Evolutionary conservation across 1,140 invertebrate genomes (phyloP).

Genomic region (Dryas iulia): DNA sequence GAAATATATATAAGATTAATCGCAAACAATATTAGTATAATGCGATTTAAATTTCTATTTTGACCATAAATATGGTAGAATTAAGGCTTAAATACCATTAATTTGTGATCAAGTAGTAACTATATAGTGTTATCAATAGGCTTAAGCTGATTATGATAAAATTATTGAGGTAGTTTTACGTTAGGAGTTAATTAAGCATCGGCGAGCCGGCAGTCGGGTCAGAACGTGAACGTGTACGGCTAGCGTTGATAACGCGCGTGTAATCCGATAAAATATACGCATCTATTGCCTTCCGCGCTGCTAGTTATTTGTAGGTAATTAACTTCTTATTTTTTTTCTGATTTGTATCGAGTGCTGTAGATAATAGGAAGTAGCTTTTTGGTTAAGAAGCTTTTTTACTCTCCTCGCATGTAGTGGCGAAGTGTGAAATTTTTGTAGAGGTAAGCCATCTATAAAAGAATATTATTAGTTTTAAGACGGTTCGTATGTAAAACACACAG

Average conservation of each 20-base stretch:
- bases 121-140: slow-evolving; percentile 9
- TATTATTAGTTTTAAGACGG: too few species aligned
- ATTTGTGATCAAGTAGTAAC: not conserved
- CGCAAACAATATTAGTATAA: not conserved
- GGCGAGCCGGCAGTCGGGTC: slow-evolving; percentile 41
- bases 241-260: slow-evolving; percentile 58
- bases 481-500: too few species aligned
- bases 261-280: slow-evolving; percentile 72
- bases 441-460: too few species aligned
- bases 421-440: too few species aligned
- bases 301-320: slow-evolving; percentile 55
- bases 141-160: slow-evolving; percentile 31
- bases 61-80: not conserved
- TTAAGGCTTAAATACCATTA: not conserved
- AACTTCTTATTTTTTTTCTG: slow-evolving; percentile 19
- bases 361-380: not conserved
- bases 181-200: slow-evolving; percentile 62
- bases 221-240: slow-evolving; percentile 38
- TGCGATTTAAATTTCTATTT: not conserved
- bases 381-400: not conserved
- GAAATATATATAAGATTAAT: too few species aligned
- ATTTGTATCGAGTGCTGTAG: slow-evolving; percentile 8
- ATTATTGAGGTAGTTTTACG: slow-evolving; percentile 35
- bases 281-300: slow-evolving; percentile 32
- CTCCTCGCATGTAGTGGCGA: too few species aligned